Percentiles rank a stretch among this genome's conserved stretches.
Evolutionary conservation across 2,113 vertebrate species (phyloP).

Genomic region (Poeciliopsis prolifica): DNA sequence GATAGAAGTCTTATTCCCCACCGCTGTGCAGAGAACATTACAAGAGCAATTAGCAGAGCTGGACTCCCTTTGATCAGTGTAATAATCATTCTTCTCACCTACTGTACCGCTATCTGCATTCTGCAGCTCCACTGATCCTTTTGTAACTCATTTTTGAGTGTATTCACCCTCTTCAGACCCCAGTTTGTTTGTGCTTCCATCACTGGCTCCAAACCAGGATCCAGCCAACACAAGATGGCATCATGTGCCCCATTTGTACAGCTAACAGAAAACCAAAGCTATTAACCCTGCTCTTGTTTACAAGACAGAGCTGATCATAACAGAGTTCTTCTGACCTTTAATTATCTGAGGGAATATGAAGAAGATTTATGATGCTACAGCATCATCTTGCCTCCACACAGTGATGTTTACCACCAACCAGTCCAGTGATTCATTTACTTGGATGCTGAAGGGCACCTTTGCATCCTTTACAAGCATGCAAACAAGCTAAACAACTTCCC

Average conservation of each 20-base stretch:
- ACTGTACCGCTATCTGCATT: slow-evolving; percentile 52
- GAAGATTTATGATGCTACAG: not conserved
- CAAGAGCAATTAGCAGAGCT: slow-evolving; percentile 60
- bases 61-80: slow-evolving; percentile 57
- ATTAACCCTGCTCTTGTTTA: slow-evolving; percentile 25
- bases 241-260: not conserved
- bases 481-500: not conserved
- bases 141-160: slow-evolving; percentile 39
- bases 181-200: slow-evolving; percentile 10
- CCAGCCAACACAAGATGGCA: slow-evolving; percentile 5
- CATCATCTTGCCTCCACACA: not conserved
- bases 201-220: slow-evolving; percentile 15
- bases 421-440: slow-evolving; percentile 16
- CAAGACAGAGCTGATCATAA: not conserved
- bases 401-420: slow-evolving; percentile 23
- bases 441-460: slow-evolving; percentile 23
- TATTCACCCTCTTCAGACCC: slow-evolving; percentile 12
- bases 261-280: slow-evolving; percentile 20
- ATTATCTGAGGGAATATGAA: slow-evolving; percentile 6
- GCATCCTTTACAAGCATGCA: not conserved
- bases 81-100: slow-evolving; percentile 69
- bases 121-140: slow-evolving; percentile 35
- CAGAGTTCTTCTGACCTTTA: slow-evolving; percentile 24
- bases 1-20: slow-evolving; percentile 41
- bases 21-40: slow-evolving; percentile 51